Evolutionary conservation across 2,888 invertebrate species (phyloP), one percentile per base, ranked within the genome.

Genomic region (Lasioglossum morio): DNA sequence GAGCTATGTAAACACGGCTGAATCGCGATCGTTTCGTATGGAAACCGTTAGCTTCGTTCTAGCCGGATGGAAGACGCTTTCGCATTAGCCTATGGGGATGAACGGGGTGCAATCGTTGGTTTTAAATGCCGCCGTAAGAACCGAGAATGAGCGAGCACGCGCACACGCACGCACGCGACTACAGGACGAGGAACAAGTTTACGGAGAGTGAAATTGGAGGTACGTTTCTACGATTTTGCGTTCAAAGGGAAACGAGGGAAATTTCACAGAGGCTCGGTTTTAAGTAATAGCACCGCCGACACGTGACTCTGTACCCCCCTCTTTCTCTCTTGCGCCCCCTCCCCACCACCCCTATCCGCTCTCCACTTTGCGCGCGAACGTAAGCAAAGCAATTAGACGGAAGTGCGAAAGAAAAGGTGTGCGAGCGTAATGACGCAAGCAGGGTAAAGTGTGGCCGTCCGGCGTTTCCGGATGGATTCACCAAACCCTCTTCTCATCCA

Each of bases 401-500:
- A 78, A 88, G 85, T 83, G 77, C 75, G 83, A 86, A 88, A 84
- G 84, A 88, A 84, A 83, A 84, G 63, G 73, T 60, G 70, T 70
- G 82, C 81, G 81, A 74, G 76, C 73, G 82, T 82, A 84, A 85
- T 81, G 83, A 85, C 74, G 85, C 81, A 75, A 79, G 66, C 78
- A 73, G 84, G 77, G 87, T 85, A 88, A 87, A 86, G 81, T 89
- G 92, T 90, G 91, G 78, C 90, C 89, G 83, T 84, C 85, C 84
- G 80, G 84, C 79, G 84, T 90, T 93, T 93, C 90, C 92, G 88
- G 89, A 85, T 91, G 92, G 89, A 91, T 94, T 91, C 93, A 91
- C 92, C 82, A 86, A 89, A 90, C 92, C 92, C 90, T 89, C 86
- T n/a, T 57, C 37, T 69, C 85, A 12, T 27, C 69, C 81, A 82